phyloP scores from a whole-genome alignment of 2,888 invertebrate genomes.

The Linyphia triangularis region DNA sequence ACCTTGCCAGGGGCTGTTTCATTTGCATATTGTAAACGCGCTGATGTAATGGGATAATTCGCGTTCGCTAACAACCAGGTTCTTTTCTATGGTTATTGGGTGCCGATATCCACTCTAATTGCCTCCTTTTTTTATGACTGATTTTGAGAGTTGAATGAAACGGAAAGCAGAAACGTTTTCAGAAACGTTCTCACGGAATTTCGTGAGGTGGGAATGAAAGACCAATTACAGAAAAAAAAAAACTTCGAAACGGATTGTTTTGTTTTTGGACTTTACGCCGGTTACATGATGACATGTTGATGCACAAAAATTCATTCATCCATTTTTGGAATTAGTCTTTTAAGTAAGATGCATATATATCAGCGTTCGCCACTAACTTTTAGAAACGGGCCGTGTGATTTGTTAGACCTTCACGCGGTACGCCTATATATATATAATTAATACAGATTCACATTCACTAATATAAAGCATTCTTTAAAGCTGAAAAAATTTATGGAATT shows the following conservation, averaged over 20 bases:
- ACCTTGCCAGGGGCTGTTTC: conserved; percentile 16
- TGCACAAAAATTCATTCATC: background rate
- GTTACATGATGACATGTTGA: no score
- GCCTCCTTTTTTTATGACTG: background rate
- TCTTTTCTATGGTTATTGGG: conserved; percentile 34
- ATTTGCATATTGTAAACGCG: conserved; percentile 22
- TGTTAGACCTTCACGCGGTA: no score
- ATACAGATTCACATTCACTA: no score
- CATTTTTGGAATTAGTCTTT: no score
- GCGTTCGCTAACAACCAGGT: conserved; percentile 9
- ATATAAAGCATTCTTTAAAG: no score
- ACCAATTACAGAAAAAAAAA: no score
- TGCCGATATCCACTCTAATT: conserved; percentile 21
- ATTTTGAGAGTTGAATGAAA: conserved; percentile 34
- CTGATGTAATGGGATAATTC: conserved; percentile 5
- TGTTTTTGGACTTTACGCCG: no score
- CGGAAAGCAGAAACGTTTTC: background rate
- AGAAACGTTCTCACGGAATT: conserved; percentile 41
- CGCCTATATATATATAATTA: no score
- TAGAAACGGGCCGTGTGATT: no score
- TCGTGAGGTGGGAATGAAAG: conserved; percentile 9
- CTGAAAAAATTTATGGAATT: no score
- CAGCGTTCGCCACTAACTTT: no score
- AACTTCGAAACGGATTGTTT: background rate
- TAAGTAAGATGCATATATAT: no score